Evolutionary conservation across 1,140 invertebrate genomes (phyloP).

Genomic region (Aricia agestis): DNA sequence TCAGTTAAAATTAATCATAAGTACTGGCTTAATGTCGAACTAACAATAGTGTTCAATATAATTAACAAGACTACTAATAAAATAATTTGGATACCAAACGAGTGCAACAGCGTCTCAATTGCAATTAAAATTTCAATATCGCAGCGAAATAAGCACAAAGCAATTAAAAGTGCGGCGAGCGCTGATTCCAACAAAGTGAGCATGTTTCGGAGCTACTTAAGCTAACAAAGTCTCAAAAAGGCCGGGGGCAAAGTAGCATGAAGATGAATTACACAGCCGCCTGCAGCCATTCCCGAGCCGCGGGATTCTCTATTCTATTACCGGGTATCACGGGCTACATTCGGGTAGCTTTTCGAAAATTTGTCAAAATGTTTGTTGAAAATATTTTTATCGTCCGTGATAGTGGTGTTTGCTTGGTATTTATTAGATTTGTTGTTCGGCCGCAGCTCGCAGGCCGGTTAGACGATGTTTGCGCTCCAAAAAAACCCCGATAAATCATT

Average conservation of each 20-base stretch:
- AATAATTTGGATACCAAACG: background rate
- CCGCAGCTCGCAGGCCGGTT: background rate
- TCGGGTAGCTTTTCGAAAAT: background rate
- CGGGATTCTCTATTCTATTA: background rate
- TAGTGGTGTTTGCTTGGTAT: background rate
- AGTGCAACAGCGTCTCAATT: background rate
- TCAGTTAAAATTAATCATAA: too few relatives aligned
- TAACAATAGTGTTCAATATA: too few relatives aligned
- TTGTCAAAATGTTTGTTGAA: constrained; percentile 15
- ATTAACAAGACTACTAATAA: background rate
- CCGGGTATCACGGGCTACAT: background rate
- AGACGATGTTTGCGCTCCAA: background rate
- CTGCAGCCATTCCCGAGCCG: background rate
- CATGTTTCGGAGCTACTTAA: constrained; percentile 9
- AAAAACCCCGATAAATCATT: too few relatives aligned
- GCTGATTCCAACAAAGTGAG: constrained; percentile 2
- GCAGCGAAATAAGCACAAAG: constrained; percentile 6
- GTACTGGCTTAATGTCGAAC: too few relatives aligned
- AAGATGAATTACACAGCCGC: constrained; percentile 11
- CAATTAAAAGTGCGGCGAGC: constrained; percentile 7
- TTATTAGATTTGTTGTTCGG: constrained; percentile 10
- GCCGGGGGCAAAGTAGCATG: background rate
- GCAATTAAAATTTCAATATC: constrained; percentile 11
- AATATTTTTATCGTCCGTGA: constrained; percentile 5
- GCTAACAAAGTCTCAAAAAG: constrained; percentile 15